Evolutionary conservation across 2,888 invertebrate species (phyloP).

Genomic region (Achlya flavicornis): DNA sequence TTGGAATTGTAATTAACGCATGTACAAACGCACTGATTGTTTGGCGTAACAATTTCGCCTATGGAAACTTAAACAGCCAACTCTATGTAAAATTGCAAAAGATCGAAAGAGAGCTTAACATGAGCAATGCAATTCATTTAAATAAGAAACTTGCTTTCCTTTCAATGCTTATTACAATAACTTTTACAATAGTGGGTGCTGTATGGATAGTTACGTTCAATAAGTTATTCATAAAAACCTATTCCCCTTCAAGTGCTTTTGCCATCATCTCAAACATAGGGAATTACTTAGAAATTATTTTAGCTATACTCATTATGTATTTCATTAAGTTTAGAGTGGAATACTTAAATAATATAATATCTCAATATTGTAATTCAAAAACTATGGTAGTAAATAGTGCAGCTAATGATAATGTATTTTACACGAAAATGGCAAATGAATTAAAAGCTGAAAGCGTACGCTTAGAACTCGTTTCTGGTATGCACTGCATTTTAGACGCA

Average conservation of each 20-base stretch:
- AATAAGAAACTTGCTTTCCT: constrained; percentile 40
- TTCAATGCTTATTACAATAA: constrained; percentile 18
- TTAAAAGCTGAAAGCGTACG: constrained; percentile 21
- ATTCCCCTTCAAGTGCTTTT: constrained; percentile 38
- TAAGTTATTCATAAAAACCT: constrained; percentile 32
- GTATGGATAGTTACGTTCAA: constrained; percentile 38
- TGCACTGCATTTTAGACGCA: constrained; percentile 47
- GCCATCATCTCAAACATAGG: constrained; percentile 33
- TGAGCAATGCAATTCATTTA: constrained; percentile 32
- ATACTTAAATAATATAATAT: constrained; percentile 45
- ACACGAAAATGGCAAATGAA: background rate
- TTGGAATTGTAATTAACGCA: constrained; percentile 40
- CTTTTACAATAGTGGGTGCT: constrained; percentile 18
- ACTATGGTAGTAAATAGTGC: background rate
- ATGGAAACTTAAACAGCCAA: constrained; percentile 38
- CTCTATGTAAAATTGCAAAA: constrained; percentile 65
- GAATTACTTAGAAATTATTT: constrained; percentile 42
- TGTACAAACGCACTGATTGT: constrained; percentile 37
- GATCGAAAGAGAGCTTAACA: constrained; percentile 53
- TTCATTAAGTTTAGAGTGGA: constrained; percentile 44
- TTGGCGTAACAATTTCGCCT: constrained; percentile 40
- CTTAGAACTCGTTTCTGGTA: constrained; percentile 37
- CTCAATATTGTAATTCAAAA: constrained; percentile 20
- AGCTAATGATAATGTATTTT: background rate
- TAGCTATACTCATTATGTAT: constrained; percentile 43